Evolutionary conservation across 2,113 vertebrate species (phyloP).

Genomic region (Tinamus guttatus): DNA sequence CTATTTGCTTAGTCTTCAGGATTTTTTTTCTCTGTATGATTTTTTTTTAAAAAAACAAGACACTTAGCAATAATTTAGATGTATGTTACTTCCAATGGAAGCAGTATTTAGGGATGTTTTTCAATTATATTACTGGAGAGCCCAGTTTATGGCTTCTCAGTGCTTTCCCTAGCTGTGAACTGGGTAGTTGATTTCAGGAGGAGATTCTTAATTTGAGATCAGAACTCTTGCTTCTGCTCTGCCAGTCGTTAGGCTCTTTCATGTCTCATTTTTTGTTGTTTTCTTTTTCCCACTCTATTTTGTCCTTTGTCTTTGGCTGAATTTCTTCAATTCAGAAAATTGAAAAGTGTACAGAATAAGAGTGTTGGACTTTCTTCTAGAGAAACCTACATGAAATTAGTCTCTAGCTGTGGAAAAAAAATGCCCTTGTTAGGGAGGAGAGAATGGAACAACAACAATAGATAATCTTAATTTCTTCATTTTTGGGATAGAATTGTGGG

Average conservation of each 20-base stretch:
- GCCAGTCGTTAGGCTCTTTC: not conserved
- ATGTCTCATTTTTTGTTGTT: not conserved
- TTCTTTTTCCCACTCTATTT: not conserved
- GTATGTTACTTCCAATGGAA: not conserved
- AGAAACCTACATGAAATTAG: not conserved
- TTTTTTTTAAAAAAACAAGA: not conserved
- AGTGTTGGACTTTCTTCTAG: not conserved
- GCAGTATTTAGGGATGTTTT: not conserved
- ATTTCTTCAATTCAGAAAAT: not conserved
- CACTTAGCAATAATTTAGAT: not conserved
- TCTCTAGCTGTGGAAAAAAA: not conserved
- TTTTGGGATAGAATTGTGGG: not conserved
- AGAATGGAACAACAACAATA: not conserved
- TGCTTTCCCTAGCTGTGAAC: not conserved
- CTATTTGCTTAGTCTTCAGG: not conserved
- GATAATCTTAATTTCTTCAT: not conserved
- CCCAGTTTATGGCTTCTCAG: not conserved
- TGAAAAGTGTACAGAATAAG: accelerated
- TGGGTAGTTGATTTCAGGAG: not conserved
- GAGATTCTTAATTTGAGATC: not conserved
- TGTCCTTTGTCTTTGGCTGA: not conserved
- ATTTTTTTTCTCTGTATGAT: not conserved
- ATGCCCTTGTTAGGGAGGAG: not conserved
- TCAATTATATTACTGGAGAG: not conserved
- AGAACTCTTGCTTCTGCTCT: not conserved